These are phyloP conservation scores for Ancistrus triradiatus DNA, from an alignment of 2,113 vertebrate genomes.

Conservation along the genomic window DNA sequence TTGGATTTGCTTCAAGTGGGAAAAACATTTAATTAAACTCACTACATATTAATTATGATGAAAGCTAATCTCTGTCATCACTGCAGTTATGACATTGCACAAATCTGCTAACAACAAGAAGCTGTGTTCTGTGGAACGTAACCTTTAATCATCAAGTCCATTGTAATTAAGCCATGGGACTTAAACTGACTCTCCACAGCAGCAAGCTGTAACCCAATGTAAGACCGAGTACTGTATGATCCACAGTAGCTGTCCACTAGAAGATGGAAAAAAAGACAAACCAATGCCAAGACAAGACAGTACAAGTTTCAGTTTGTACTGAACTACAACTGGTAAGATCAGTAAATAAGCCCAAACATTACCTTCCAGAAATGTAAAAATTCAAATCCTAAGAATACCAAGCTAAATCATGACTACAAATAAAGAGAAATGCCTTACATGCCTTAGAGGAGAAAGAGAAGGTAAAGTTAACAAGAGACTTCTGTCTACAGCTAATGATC, in stretches of 20 bases:
- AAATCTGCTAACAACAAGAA: too few relatives aligned
- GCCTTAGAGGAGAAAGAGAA: slow-evolving; percentile 4
- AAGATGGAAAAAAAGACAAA: neutral
- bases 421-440: neutral
- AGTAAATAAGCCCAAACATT: neutral
- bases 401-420: neutral
- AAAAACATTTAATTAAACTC: too few relatives aligned
- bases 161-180: too few relatives aligned
- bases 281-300: slow-evolving; percentile 32
- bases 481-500: neutral
- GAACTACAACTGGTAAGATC: slow-evolving; percentile 24
- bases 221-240: too few relatives aligned
- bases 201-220: too few relatives aligned
- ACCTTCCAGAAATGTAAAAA: neutral
- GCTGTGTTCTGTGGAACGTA: too few relatives aligned
- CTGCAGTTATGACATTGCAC: too few relatives aligned
- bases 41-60: too few relatives aligned
- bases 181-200: too few relatives aligned
- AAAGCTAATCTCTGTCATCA: too few relatives aligned
- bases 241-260: neutral
- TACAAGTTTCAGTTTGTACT: slow-evolving; percentile 22
- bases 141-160: too few relatives aligned
- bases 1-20: too few relatives aligned
- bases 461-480: slow-evolving; percentile 6
- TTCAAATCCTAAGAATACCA: neutral